Evolutionary conservation across 2,888 invertebrate genomes (phyloP), one percentile per base, ranked within the genome.

Genomic region (Carterocephalus palaemon): DNA sequence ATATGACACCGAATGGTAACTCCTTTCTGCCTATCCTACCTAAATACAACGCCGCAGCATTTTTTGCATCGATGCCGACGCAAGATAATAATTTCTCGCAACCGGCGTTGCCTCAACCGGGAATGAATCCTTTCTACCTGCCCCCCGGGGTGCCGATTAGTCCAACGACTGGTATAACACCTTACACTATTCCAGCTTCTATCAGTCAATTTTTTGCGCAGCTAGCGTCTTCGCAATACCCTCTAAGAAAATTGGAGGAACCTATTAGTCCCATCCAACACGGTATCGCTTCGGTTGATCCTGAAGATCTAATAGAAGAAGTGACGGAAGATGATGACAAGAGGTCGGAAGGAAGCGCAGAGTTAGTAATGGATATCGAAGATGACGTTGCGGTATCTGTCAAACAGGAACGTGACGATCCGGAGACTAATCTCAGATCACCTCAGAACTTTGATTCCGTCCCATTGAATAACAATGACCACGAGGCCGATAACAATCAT

Each of bases 1-100:
- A 81, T 54, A 62, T 83, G 31, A 64, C 80, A 36, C 72, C 76
- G 28, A 88, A 87, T 52, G 88, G 89, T 48, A 76, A 90, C 66
- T 88, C 91, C n/a, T 94, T 93, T 66, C 87, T 93, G 59, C 92
- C 93, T 16, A 92, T 93, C 52, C 75, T 93, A 46, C 93, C 93
- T 0, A 93, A 93, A 67, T 91, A 90, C 63, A 88, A 74, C 47
- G 89, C 90, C 4, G 90, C 91, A 49, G 91, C 91, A 26, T 90
- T 91, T 40, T 88, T 90, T 29, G 85, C 90, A 8, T 82, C 88
- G 1, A 81, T 88, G 72, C 70, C 82, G 1, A 64, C 83, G 3
- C 81, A 80, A 49, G 87, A 88, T 8, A 78, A 74, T 47, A 75
- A 71, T 48, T 88, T 76, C 50, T 83, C 89, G 49, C 88, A 88